These are phyloP conservation scores for Cataglyphis livida DNA, from an alignment of 2,888 invertebrate genomes.

Conservation along the genomic window DNA sequence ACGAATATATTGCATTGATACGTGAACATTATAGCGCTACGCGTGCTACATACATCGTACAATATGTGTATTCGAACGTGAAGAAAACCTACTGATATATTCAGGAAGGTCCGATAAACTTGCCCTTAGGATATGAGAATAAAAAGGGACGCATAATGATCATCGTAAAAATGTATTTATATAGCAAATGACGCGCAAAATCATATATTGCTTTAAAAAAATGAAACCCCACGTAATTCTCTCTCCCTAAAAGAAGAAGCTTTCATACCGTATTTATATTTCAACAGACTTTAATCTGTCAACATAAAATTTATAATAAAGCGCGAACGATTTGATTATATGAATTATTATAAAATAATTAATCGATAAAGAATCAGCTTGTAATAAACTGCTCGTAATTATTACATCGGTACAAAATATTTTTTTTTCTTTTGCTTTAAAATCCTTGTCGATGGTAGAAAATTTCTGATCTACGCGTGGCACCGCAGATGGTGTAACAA, in stretches of 20 bases:
- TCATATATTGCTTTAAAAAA: constrained; percentile 7
- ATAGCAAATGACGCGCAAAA: background rate
- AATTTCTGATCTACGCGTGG: background rate
- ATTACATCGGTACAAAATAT: background rate
- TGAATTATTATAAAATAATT: background rate
- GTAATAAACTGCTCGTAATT: background rate
- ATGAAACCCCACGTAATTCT: background rate
- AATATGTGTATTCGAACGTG: constrained; percentile 58
- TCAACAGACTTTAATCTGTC: background rate
- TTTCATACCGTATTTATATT: background rate
- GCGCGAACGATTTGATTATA: background rate
- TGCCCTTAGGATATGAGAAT: background rate
- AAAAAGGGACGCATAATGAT: background rate
- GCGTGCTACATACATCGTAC: constrained; percentile 50
- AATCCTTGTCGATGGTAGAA: background rate
- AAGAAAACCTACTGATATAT: constrained; percentile 12
- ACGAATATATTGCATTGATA: constrained; percentile 28
- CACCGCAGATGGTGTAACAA: constrained; percentile 19
- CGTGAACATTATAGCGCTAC: constrained; percentile 43
- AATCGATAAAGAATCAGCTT: background rate
- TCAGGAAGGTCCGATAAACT: constrained; percentile 28
- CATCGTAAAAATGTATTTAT: constrained; percentile 41
- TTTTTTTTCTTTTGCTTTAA: background rate
- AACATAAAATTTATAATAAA: background rate
- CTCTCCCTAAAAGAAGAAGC: background rate